phyloP scores from a whole-genome alignment of 1,140 invertebrate genomes.

The Aphelinus certus region DNA sequence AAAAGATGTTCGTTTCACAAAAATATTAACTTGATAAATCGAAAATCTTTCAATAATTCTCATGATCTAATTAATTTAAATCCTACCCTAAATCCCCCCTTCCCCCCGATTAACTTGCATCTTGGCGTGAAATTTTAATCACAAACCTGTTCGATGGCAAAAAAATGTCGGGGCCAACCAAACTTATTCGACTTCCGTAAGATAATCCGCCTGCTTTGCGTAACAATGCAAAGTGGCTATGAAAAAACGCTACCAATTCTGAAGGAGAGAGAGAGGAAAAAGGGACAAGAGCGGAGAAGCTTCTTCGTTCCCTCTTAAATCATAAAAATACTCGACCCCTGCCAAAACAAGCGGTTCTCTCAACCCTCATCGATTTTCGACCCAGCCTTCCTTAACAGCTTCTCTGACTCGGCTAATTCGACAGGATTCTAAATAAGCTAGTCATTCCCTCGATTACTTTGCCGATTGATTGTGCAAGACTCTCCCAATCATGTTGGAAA shows the following conservation, averaged over 20 bases:
- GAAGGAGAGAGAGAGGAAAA: conserved; percentile 14
- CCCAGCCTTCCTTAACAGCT: conserved; percentile 21
- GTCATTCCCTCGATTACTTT: conserved; percentile 43
- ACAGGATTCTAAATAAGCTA: conserved; percentile 43
- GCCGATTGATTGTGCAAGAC: conserved; percentile 39
- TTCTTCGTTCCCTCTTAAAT: conserved; percentile 51
- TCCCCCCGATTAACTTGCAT: too few relatives aligned
- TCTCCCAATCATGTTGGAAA: conserved; percentile 34
- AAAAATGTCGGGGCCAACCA: too few relatives aligned
- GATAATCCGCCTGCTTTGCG: conserved; percentile 39
- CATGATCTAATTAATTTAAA: too few relatives aligned
- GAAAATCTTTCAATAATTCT: too few relatives aligned
- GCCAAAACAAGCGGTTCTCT: conserved; percentile 23
- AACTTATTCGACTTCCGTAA: background rate
- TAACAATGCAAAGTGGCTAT: conserved; percentile 39
- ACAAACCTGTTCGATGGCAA: too few relatives aligned
- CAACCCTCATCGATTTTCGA: conserved; percentile 43
- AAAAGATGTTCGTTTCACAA: too few relatives aligned
- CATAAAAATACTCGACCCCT: conserved; percentile 53
- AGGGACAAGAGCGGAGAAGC: conserved; percentile 24
- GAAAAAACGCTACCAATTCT: conserved; percentile 24
- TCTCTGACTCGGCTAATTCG: conserved; percentile 39
- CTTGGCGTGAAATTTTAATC: too few relatives aligned
- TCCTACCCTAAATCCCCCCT: too few relatives aligned
- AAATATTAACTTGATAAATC: too few relatives aligned